Percentiles rank a stretch among this genome's conserved stretches.
These are phyloP conservation scores for Yponomeuta sedellus DNA, from an alignment of 2,888 invertebrate species.

Conservation along the genomic window DNA sequence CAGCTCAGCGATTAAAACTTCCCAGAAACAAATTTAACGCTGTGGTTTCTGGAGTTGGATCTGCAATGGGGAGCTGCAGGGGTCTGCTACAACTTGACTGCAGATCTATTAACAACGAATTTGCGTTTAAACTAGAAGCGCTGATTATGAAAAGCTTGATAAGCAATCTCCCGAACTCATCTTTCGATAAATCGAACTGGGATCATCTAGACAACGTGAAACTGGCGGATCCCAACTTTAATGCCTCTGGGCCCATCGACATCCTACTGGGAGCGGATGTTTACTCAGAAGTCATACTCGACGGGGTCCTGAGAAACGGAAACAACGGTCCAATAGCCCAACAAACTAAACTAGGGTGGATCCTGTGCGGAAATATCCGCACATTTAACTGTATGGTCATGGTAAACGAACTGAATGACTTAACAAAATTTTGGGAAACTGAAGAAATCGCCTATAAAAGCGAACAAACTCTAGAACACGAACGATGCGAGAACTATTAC, in stretches of 20 bases:
- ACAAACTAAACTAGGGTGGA: slow-evolving; percentile 21
- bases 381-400: slow-evolving; percentile 21
- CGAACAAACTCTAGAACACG: slow-evolving; percentile 12
- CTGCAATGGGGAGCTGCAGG: not conserved
- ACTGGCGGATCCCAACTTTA: slow-evolving; percentile 19
- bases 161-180: slow-evolving; percentile 3
- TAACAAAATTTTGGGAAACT: slow-evolving; percentile 22
- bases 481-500: slow-evolving; percentile 21
- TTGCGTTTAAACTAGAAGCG: not conserved
- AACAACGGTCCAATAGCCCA: slow-evolving; percentile 19
- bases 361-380: slow-evolving; percentile 13
- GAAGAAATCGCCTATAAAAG: slow-evolving; percentile 16
- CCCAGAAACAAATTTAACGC: not conserved
- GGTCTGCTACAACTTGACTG: slow-evolving; percentile 3
- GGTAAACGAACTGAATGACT: slow-evolving; percentile 19
- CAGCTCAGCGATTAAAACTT: slow-evolving; percentile 20
- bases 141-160: slow-evolving; percentile 8
- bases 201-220: slow-evolving; percentile 13
- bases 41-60: slow-evolving; percentile 1
- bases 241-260: slow-evolving; percentile 16
- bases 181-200: slow-evolving; percentile 9
- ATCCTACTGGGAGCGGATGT: slow-evolving; percentile 12
- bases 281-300: slow-evolving; percentile 19
- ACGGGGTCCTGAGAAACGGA: slow-evolving; percentile 18
- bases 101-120: slow-evolving; percentile 8